Conservation (phyloP, 2,888 invertebrate species). For the Cephus sareptanus region DNA sequence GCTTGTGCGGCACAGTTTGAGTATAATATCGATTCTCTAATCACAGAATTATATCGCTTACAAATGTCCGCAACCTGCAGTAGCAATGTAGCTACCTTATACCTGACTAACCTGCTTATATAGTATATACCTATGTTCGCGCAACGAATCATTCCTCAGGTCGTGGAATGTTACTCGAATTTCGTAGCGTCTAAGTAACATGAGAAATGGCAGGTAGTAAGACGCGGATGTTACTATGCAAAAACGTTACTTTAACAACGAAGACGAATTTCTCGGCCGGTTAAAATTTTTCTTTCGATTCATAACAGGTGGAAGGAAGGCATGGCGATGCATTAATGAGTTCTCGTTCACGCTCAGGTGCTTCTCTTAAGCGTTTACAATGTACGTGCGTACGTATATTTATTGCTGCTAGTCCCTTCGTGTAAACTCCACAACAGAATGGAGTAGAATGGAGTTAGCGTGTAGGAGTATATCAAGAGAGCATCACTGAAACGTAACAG, state of each 20-base stretch:
- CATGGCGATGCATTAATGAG: slow-evolving; percentile 17
- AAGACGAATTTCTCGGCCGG: background rate
- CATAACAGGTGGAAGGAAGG: slow-evolving; percentile 22
- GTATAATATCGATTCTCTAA: background rate
- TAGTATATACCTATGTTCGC: background rate
- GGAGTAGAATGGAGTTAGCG: background rate
- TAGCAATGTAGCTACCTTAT: background rate
- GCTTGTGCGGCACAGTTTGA: background rate
- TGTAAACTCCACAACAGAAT: background rate
- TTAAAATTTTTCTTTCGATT: background rate
- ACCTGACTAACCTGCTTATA: background rate
- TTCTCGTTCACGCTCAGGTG: slow-evolving; percentile 51
- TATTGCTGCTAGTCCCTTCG: background rate
- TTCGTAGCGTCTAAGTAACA: background rate
- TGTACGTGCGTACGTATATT: slow-evolving; percentile 12
- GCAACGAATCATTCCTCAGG: background rate
- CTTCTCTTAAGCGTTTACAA: slow-evolving; percentile 39
- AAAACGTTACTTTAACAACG: background rate
- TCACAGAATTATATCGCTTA: background rate
- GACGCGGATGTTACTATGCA: background rate
- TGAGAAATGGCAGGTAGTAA: background rate
- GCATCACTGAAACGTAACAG: background rate
- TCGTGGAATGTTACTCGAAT: background rate
- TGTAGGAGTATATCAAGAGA: background rate
- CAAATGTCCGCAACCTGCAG: background rate